Evolutionary conservation across 1,140 invertebrate species (phyloP), one percentile per base, ranked within the genome.

Genomic region (Orussus abietinus): DNA sequence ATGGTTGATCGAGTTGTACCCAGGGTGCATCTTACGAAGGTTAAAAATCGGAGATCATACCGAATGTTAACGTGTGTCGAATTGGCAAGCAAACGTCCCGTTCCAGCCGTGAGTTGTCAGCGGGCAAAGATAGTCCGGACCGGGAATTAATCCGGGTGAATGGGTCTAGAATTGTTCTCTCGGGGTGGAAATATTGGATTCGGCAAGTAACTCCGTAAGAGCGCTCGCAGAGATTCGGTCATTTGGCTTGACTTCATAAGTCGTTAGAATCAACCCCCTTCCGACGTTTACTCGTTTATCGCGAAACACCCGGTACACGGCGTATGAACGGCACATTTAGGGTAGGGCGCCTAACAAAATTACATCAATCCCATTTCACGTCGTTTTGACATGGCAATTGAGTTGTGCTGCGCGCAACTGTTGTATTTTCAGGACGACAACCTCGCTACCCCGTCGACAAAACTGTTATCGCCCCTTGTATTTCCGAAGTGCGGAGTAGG

Each of bases 231-330:
- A 50, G 47, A 47, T 38, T 54, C 55, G 63, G 66, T 73, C 66
- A 72, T 74, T 72, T 72, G 63, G 69, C 62, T 71, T 72, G 69
- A 72, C 70, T 74, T 72, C 69, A 74, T 70, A 66, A 71, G 68
- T 72, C 66, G 62, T 74, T 72, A 72, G 69, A 74, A 66, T 74
- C 70, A 69, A 54, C 63, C 57, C 52, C 36, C 33, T 42, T 51
- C 25, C 39, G 47, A 51, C n/a, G n/a, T n/a, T n/a, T n/a, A 58
- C 47, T 58, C 56, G 53, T 60, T 57, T 55, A 53, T 52, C 45
- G 51, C 39, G 46, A 55, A 62, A 53, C 57, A 55, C 50, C 53
- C 57, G 47, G 42, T 49, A 53, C 44, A 41, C 43, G 36, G 25
- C 28, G 36, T 49, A 52, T 51, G 57, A 53, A 55, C 51, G 57